Conservation (phyloP, 2,113 vertebrate species). For the Corythoichthys haematopterus region DNA sequence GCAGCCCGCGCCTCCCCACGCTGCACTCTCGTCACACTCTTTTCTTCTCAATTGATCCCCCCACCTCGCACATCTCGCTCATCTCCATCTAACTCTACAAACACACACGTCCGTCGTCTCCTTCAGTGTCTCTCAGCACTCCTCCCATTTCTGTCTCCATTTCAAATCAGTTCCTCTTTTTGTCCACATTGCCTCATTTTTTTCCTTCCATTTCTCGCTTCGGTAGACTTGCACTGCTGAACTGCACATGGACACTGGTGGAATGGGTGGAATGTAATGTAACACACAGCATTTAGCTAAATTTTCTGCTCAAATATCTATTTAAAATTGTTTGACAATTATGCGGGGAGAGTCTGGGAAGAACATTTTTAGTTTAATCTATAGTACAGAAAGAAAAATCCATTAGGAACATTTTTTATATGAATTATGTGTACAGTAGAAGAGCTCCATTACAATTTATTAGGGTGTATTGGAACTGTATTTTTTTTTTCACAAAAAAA, state of each 20-base stretch:
- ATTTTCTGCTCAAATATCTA: not conserved
- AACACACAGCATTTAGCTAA: not conserved
- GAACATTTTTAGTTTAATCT: not conserved
- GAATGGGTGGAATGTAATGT: not conserved
- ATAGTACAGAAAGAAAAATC: not conserved
- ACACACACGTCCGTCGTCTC: constrained; percentile 33
- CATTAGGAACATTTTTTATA: not conserved
- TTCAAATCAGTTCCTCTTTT: constrained; percentile 51
- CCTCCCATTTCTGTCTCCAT: constrained; percentile 65
- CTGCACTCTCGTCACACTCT: constrained; percentile 9
- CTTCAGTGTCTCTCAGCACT: constrained; percentile 53
- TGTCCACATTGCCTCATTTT: constrained; percentile 50
- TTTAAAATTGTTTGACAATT: not conserved
- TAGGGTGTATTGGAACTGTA: not conserved
- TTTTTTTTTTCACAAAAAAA: too few species aligned
- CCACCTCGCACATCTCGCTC: constrained; percentile 46
- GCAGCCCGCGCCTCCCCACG: constrained; percentile 13
- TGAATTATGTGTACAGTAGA: not conserved
- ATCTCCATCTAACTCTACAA: constrained; percentile 44
- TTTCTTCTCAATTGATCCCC: constrained; percentile 45
- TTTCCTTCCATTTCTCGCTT: not conserved
- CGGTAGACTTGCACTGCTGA: not conserved
- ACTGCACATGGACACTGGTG: not conserved
- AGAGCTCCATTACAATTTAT: not conserved
- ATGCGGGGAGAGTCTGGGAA: not conserved